Evolutionary conservation across 2,113 vertebrate species (phyloP).

Genomic region (Chamaea fasciata): DNA sequence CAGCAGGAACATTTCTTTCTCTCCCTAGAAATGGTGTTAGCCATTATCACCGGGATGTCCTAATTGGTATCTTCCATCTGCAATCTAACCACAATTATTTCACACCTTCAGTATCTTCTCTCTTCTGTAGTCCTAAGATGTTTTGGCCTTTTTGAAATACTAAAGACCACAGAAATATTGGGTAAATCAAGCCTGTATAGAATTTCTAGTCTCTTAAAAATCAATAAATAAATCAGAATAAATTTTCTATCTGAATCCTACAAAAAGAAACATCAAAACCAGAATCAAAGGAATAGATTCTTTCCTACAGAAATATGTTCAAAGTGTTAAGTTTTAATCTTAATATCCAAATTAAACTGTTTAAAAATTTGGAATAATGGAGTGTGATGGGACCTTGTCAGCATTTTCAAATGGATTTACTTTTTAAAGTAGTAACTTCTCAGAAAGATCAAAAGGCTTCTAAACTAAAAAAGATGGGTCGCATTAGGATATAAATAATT

Average conservation of each 20-base stretch:
- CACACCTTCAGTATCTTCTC: neutral
- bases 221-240: neutral
- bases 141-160: neutral
- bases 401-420: neutral
- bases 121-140: neutral
- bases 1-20: neutral
- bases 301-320: neutral
- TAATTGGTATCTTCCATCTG: neutral
- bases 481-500: neutral
- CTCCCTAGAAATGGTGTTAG: neutral
- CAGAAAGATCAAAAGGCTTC: neutral
- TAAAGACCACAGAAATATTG: neutral
- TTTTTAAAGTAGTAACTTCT: neutral
- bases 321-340: neutral
- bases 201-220: neutral
- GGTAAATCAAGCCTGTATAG: neutral
- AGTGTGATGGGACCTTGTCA: neutral
- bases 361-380: neutral
- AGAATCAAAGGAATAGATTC: neutral
- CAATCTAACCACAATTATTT: neutral
- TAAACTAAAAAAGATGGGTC: neutral
- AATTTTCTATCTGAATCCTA: neutral
- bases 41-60: rapidly evolving
- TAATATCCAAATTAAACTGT: neutral
- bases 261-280: neutral